Conservation (phyloP, 2,797 vertebrate genomes). For the Hydrophis major region DNA sequence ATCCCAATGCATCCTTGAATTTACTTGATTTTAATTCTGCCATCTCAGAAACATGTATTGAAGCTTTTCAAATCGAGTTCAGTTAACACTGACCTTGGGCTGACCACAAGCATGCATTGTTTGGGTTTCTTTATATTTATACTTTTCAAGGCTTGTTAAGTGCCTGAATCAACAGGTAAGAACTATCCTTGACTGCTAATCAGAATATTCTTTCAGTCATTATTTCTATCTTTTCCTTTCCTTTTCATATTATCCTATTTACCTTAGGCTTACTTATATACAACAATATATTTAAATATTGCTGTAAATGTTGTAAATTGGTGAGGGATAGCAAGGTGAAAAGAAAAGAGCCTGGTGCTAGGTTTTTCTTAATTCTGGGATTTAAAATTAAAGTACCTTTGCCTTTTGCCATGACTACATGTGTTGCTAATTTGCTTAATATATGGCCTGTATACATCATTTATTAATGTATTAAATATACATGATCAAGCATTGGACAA, state of each 20-base stretch:
- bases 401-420: not conserved
- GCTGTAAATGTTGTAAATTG: not conserved
- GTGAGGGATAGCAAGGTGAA: not conserved
- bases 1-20: not conserved
- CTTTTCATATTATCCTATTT: not conserved
- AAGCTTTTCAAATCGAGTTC: not conserved
- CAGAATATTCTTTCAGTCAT: not conserved
- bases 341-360: not conserved
- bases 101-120: not conserved
- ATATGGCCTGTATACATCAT: not conserved
- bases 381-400: not conserved
- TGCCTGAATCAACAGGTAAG: not conserved
- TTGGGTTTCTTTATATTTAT: not conserved
- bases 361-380: not conserved
- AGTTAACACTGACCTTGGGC: not conserved
- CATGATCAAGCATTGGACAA: slow-evolving; percentile 47
- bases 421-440: not conserved
- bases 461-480: slow-evolving; percentile 54
- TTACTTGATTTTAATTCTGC: not conserved
- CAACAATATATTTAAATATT: not conserved
- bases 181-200: not conserved
- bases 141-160: not conserved
- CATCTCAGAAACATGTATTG: not conserved
- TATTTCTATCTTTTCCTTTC: not conserved
- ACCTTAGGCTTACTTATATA: not conserved